phyloP scores from a whole-genome alignment of 2,113 vertebrate genomes.

The Grammomys dolichurus region DNA sequence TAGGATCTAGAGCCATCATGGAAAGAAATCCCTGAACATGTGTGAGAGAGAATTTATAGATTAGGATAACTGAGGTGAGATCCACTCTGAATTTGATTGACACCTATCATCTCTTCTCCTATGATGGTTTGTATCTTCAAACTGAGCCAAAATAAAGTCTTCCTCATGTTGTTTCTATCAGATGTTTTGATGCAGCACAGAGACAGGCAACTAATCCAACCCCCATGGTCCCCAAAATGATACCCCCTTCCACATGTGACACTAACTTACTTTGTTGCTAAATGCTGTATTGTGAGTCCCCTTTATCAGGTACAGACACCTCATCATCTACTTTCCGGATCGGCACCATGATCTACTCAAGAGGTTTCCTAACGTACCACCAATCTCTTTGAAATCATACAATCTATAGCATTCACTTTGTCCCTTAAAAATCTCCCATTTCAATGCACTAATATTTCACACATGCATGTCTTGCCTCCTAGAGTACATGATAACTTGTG shows the following conservation, averaged over 20 bases:
- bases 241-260: not conserved
- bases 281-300: not conserved
- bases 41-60: not conserved
- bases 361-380: not conserved
- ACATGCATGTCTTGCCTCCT: not conserved
- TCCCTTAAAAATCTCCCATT: not conserved
- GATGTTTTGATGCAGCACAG: not conserved
- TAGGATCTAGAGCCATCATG: not conserved
- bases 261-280: not conserved
- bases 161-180: not conserved
- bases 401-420: not conserved
- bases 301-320: not conserved
- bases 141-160: not conserved
- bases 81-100: not conserved
- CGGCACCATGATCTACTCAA: not conserved
- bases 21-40: not conserved
- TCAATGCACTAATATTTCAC: constrained; percentile 23
- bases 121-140: not conserved
- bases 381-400: not conserved
- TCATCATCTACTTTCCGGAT: not conserved
- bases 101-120: not conserved
- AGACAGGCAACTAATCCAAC: not conserved
- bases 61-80: not conserved
- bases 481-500: not conserved
- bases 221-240: not conserved